These are phyloP conservation scores for Moxostoma hubbsi DNA, from an alignment of 2,797 vertebrate genomes.

Conservation along the genomic window DNA sequence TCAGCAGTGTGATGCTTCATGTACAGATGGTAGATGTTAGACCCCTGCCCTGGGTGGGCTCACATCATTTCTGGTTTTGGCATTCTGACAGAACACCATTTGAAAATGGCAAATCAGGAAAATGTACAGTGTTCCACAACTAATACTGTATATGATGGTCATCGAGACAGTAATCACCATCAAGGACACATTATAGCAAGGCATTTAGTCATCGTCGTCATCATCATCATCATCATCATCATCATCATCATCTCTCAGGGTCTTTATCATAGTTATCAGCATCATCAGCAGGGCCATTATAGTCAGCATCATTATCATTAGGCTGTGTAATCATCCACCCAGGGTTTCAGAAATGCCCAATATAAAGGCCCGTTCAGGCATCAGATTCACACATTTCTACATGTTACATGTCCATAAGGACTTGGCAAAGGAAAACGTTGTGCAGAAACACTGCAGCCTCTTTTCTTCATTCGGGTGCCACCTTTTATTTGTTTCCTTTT, in stretches of 20 bases:
- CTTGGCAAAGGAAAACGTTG: slow-evolving; percentile 20
- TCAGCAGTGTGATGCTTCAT: slow-evolving; percentile 14
- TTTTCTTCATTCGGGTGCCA: not conserved
- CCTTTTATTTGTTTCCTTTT: slow-evolving; percentile 22
- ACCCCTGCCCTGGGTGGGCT: slow-evolving; percentile 15
- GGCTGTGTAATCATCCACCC: slow-evolving; percentile 79
- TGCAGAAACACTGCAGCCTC: slow-evolving; percentile 15
- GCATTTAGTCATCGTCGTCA: slow-evolving; percentile 80
- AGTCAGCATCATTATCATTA: slow-evolving; percentile 87
- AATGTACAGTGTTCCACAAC: slow-evolving; percentile 71
- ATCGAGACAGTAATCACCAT: slow-evolving; percentile 81
- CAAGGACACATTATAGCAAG: slow-evolving; percentile 80
- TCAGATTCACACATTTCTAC: slow-evolving; percentile 62
- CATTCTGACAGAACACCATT: slow-evolving; percentile 68
- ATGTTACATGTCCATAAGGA: slow-evolving; percentile 50
- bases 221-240: slow-evolving; percentile 81
- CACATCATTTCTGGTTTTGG: slow-evolving; percentile 61
- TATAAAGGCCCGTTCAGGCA: slow-evolving; percentile 73
- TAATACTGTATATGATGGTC: slow-evolving; percentile 75
- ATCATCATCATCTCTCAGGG: slow-evolving; percentile 68
- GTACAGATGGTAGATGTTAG: slow-evolving; percentile 55
- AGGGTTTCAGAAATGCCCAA: slow-evolving; percentile 73
- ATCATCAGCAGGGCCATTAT: slow-evolving; percentile 77
- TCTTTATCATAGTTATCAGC: slow-evolving; percentile 68
- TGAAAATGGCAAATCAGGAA: slow-evolving; percentile 67